A percentile compares a stretch with the other conserved stretches of the same genome.
Conservation (phyloP, 2,797 vertebrate genomes). For the Buceros bicornis region DNA sequence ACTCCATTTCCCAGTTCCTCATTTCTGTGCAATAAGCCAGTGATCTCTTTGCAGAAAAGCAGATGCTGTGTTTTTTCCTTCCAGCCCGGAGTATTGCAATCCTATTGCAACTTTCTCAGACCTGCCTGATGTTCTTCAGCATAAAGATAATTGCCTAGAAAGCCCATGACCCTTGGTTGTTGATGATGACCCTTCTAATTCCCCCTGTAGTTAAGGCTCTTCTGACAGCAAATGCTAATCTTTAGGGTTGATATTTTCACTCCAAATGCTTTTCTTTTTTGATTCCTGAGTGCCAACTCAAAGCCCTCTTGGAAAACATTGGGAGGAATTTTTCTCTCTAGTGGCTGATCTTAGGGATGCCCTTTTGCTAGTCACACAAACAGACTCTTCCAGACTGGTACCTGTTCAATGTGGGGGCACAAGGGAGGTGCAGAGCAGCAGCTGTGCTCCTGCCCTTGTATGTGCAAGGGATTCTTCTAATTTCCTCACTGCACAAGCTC, state of each 20-base stretch:
- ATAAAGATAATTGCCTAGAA: neutral
- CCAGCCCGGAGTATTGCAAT: neutral
- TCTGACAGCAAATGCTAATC: neutral
- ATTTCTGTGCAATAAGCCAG: neutral
- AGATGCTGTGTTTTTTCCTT: neutral
- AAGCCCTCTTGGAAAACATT: neutral
- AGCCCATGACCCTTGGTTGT: neutral
- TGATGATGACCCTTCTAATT: neutral
- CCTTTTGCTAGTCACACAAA: neutral
- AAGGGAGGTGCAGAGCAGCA: neutral
- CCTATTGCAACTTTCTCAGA: neutral
- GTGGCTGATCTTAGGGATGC: neutral
- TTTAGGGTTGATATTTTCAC: neutral
- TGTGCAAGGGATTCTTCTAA: neutral
- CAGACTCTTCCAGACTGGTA: neutral
- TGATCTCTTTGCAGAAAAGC: neutral
- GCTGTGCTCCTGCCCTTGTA: neutral
- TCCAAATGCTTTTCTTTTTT: neutral
- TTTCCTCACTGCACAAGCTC: neutral
- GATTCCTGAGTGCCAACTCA: neutral
- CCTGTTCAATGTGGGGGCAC: neutral
- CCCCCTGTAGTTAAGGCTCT: neutral
- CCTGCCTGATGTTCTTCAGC: neutral
- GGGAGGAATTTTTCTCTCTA: neutral
- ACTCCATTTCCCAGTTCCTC: neutral